Evolutionary conservation across 2,888 invertebrate species (phyloP).

Genomic region (Luperina nickerlii): DNA sequence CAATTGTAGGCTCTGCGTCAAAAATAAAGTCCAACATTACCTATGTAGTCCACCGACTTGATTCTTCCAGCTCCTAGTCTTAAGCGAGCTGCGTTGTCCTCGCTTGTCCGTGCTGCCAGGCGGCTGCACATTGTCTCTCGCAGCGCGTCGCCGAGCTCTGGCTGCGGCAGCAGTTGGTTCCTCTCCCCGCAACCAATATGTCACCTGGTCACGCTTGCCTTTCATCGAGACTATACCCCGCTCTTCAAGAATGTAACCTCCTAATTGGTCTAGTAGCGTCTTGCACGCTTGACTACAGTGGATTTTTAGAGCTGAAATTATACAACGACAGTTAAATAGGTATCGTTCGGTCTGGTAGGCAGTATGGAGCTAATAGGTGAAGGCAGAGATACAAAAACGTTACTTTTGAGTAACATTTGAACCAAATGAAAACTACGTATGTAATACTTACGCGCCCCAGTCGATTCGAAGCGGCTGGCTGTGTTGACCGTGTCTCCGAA

Average conservation of each 20-base stretch:
- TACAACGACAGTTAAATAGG: background rate
- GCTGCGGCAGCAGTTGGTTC: constrained; percentile 90
- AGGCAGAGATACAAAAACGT: background rate
- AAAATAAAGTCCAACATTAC: constrained; percentile 64
- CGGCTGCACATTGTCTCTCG: constrained; percentile 82
- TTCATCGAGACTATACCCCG: constrained; percentile 95
- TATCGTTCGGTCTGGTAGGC: background rate
- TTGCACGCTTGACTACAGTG: constrained; percentile 95
- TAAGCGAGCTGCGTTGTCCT: constrained; percentile 91
- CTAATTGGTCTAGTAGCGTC: constrained; percentile 92
- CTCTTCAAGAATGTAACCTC: constrained; percentile 94
- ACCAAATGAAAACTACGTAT: background rate
- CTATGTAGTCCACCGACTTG: constrained; percentile 88
- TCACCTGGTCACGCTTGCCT: constrained; percentile 95
- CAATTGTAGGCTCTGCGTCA: background rate
- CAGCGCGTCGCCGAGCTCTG: constrained; percentile 87
- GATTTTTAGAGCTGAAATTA: constrained; percentile 93
- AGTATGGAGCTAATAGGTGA: background rate
- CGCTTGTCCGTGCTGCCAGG: constrained; percentile 78
- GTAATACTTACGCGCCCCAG: constrained; percentile 93
- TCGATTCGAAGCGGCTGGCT: constrained; percentile 96
- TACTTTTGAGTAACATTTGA: no score
- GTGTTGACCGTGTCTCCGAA: constrained; percentile 98
- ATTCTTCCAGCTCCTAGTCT: constrained; percentile 91
- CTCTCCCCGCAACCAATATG: constrained; percentile 96